A percentile compares a stretch with the other conserved stretches of the same genome.
Conservation (phyloP, 2,888 invertebrate species). For the Hirudinaria manillensis region DNA sequence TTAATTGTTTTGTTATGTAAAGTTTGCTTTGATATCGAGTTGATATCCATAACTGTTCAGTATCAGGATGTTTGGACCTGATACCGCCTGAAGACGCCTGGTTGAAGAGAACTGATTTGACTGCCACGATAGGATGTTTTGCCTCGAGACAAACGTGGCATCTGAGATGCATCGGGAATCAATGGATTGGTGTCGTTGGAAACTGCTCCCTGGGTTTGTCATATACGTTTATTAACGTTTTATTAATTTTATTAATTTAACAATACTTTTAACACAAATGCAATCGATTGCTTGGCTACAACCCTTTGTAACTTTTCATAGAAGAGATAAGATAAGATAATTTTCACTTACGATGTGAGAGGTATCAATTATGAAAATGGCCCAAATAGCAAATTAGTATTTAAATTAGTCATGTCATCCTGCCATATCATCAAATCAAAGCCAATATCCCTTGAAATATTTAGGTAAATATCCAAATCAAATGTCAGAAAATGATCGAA, state of each 20-base stretch:
- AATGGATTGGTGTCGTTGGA: constrained; percentile 34
- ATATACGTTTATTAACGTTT: not conserved
- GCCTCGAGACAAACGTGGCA: constrained; percentile 33
- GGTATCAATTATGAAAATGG: too few relatives aligned
- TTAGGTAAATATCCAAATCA: too few relatives aligned
- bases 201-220: constrained; percentile 31
- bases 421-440: too few relatives aligned
- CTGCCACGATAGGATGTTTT: constrained; percentile 34
- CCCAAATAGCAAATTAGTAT: too few relatives aligned
- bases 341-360: too few relatives aligned
- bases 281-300: too few relatives aligned
- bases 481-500: too few relatives aligned
- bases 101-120: constrained; percentile 26
- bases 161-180: constrained; percentile 31
- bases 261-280: not conserved
- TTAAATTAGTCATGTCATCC: too few relatives aligned
- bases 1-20: not conserved
- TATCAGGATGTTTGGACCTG: constrained; percentile 23
- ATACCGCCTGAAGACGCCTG: constrained; percentile 26
- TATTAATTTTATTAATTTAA: not conserved
- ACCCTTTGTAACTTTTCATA: too few relatives aligned
- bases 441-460: too few relatives aligned
- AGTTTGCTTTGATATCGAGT: too few relatives aligned
- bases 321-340: too few relatives aligned
- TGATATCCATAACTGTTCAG: not conserved